phyloP scores from a whole-genome alignment of 2,888 invertebrate species.

The Acleris holmiana region DNA sequence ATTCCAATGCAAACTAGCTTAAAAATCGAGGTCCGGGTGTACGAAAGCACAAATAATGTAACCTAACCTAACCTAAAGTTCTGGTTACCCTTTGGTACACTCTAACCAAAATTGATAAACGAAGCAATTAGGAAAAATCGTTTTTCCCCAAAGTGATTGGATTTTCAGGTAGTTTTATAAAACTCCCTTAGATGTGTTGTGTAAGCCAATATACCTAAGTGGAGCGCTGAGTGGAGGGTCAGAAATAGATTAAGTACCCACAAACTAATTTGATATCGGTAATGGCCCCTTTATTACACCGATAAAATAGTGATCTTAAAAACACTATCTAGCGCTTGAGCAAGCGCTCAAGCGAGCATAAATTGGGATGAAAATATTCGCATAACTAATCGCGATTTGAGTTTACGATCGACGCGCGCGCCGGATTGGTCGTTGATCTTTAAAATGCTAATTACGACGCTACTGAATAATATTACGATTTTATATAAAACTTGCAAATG shows the following conservation, averaged over 20 bases:
- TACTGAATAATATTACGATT: too few species aligned
- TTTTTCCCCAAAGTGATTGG: too few species aligned
- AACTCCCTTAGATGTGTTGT: background rate
- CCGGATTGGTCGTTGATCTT: conserved; percentile 19
- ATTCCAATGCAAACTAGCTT: too few species aligned
- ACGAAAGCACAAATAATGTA: too few species aligned
- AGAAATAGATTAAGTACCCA: conserved; percentile 30
- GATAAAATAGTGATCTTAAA: conserved; percentile 28
- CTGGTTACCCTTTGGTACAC: too few species aligned
- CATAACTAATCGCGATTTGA: conserved; percentile 34
- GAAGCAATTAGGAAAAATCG: too few species aligned
- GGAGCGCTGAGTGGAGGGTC: conserved; percentile 2
- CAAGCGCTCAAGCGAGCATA: conserved; percentile 38
- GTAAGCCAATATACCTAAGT: background rate
- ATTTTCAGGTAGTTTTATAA: too few species aligned
- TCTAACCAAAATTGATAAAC: too few species aligned
- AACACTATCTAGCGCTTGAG: conserved; percentile 33
- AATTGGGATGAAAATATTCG: conserved; percentile 39
- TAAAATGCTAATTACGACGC: conserved; percentile 7
- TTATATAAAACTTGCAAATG: background rate
- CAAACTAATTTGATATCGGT: conserved; percentile 30
- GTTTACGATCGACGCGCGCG: conserved; percentile 32
- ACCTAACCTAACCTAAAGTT: too few species aligned
- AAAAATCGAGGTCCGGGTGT: too few species aligned
- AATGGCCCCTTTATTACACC: conserved; percentile 28